Evolutionary conservation across 2,888 invertebrate genomes (phyloP).

Genomic region (Drosophila limbata): DNA sequence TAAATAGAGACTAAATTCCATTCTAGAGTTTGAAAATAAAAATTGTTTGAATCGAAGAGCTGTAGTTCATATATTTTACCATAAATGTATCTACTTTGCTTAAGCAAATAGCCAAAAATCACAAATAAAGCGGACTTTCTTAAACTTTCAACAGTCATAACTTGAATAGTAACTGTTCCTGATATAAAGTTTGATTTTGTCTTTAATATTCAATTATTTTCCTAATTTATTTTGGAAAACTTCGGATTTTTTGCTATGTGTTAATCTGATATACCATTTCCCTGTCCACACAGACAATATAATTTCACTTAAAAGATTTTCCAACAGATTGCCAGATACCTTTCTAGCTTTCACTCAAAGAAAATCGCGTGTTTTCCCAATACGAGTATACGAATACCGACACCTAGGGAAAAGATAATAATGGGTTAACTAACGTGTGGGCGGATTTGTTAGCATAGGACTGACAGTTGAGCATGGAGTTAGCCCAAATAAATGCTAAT

Average conservation of each 20-base stretch:
- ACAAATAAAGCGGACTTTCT: too few species aligned
- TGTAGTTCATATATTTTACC: too few species aligned
- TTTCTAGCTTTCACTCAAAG: conserved; percentile 25
- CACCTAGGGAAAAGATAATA: conserved; percentile 10
- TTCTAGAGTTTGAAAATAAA: too few species aligned
- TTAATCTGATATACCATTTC: not conserved
- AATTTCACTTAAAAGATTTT: conserved; percentile 12
- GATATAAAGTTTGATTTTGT: not conserved
- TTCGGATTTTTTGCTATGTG: not conserved
- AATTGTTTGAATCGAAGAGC: too few species aligned
- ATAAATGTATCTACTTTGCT: too few species aligned
- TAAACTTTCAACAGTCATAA: too few species aligned
- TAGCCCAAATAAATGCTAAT: conserved; percentile 57
- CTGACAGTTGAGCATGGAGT: conserved; percentile 29
- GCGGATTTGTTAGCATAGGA: conserved; percentile 50
- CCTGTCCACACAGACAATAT: conserved; percentile 4
- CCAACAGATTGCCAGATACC: conserved; percentile 4
- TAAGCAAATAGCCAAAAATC: too few species aligned
- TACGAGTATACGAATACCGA: not conserved
- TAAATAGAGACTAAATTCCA: too few species aligned
- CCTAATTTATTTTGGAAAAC: not conserved
- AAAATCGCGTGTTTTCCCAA: conserved; percentile 17
- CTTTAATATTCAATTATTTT: not conserved
- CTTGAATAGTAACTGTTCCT: too few species aligned
- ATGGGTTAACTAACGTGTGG: conserved; percentile 24